Percentiles rank a stretch among this genome's conserved stretches.
phyloP scores from a whole-genome alignment of 2,797 vertebrate species.

The Melanotaenia nigrans region DNA sequence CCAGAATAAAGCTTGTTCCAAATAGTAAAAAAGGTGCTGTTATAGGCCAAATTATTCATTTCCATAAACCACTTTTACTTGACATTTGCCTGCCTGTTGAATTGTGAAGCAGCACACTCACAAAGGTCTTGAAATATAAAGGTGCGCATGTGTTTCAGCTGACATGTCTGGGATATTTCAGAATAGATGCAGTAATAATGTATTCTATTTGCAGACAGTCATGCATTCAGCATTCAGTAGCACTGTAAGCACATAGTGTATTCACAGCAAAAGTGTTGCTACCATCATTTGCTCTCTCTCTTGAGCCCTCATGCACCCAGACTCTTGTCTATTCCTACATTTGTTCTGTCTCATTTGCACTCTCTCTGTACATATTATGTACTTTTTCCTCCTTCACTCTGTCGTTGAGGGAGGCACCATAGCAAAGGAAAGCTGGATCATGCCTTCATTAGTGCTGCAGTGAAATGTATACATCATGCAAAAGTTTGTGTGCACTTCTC shows the following conservation, averaged over 20 bases:
- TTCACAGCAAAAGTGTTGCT: conserved; percentile 12
- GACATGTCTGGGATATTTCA: conserved; percentile 39
- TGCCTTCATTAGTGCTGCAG: conserved; percentile 8
- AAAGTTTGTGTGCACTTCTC: neutral
- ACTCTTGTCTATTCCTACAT: conserved; percentile 35
- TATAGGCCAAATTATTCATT: conserved; percentile 16
- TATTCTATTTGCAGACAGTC: conserved; percentile 30
- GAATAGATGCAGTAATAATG: conserved; percentile 39
- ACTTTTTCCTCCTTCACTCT: conserved; percentile 8
- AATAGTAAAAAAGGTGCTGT: neutral
- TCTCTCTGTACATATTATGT: conserved; percentile 1
- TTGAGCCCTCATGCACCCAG: conserved; percentile 8
- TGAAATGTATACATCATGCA: conserved; percentile 5
- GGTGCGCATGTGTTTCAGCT: conserved; percentile 1
- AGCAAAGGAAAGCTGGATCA: conserved; percentile 26
- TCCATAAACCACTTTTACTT: conserved; percentile 24
- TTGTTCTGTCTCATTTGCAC: conserved; percentile 29
- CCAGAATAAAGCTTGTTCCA: neutral
- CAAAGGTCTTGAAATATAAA: conserved; percentile 9
- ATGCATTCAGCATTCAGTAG: conserved; percentile 8
- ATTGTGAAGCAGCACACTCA: conserved; percentile 16
- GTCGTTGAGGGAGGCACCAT: conserved; percentile 1
- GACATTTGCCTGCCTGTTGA: conserved; percentile 37
- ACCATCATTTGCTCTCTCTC: conserved; percentile 18
- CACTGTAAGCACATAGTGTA: neutral